Evolutionary conservation across 1,140 invertebrate species (phyloP).

Genomic region (Monomorium pharaonis): DNA sequence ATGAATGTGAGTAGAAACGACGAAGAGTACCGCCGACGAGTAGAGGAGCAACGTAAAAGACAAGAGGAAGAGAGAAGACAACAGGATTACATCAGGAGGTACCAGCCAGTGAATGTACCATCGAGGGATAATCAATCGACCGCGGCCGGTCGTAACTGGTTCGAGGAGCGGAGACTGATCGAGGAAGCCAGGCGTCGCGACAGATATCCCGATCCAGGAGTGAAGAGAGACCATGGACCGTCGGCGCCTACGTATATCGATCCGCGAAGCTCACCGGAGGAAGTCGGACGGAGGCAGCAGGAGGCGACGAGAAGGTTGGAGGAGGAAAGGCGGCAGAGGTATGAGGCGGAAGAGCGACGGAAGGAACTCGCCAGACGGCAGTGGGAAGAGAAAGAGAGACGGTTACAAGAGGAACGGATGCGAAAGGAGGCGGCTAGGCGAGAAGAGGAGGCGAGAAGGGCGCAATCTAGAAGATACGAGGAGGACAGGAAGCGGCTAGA

Average conservation of each 20-base stretch:
- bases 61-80: slow-evolving; percentile 66
- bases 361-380: slow-evolving; percentile 35
- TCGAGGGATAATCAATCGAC: slow-evolving; percentile 11
- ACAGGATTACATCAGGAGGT: slow-evolving; percentile 78
- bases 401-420: slow-evolving; percentile 9
- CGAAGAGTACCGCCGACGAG: slow-evolving; percentile 15
- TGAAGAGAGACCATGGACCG: slow-evolving; percentile 67
- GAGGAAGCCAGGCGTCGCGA: slow-evolving; percentile 56
- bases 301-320: neutral
- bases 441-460: slow-evolving; percentile 62
- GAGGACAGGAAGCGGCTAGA: slow-evolving; percentile 69
- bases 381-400: slow-evolving; percentile 37
- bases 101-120: slow-evolving; percentile 61
- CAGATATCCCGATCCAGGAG: slow-evolving; percentile 22
- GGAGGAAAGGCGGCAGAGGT: slow-evolving; percentile 32
- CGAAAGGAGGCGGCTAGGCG: slow-evolving; percentile 60
- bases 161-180: slow-evolving; percentile 47
- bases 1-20: neutral
- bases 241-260: slow-evolving; percentile 67
- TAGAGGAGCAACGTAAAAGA: slow-evolving; percentile 11
- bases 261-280: slow-evolving; percentile 32
- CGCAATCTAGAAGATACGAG: slow-evolving; percentile 66
- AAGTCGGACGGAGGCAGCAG: slow-evolving; percentile 32
- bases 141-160: neutral
- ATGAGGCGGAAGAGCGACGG: slow-evolving; percentile 53